Conservation (phyloP, 2,888 invertebrate genomes). For the Drosophila nigricruria region DNA sequence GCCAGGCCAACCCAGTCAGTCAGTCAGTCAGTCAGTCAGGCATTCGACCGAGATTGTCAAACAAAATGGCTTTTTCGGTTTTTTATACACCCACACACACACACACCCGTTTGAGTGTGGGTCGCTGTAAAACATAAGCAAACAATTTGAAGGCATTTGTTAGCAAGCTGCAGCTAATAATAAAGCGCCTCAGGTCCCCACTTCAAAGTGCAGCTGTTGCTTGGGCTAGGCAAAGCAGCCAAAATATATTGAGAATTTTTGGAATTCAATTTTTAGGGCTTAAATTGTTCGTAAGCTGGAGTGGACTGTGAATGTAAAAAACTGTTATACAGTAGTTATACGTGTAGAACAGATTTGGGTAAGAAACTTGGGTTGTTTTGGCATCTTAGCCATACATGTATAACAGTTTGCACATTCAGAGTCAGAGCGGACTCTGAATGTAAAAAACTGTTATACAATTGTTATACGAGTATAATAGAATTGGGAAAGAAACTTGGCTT, state of each 20-base stretch:
- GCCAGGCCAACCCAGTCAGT: slow-evolving; percentile 34
- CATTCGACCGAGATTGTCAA: slow-evolving; percentile 35
- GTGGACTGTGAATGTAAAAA: no score
- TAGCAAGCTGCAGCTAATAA: slow-evolving; percentile 29
- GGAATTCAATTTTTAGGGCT: not conserved
- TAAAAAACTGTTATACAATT: not conserved
- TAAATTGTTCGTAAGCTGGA: not conserved
- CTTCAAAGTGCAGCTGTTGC: slow-evolving; percentile 62
- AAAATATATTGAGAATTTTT: slow-evolving; percentile 1
- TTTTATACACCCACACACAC: not conserved
- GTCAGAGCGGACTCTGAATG: not conserved
- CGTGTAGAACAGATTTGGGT: not conserved
- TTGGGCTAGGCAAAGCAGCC: not conserved
- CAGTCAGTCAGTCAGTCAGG: slow-evolving; percentile 31
- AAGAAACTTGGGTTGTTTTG: no score
- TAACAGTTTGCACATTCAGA: no score
- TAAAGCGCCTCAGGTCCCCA: slow-evolving; percentile 60
- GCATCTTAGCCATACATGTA: no score
- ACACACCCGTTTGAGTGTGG: slow-evolving; percentile 17
- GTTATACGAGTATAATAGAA: not conserved
- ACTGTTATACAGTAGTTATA: not conserved
- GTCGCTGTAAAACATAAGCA: slow-evolving; percentile 37
- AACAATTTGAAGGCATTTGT: slow-evolving; percentile 49
- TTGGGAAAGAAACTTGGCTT: no score
- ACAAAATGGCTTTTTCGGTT: slow-evolving; percentile 57